phyloP scores from a whole-genome alignment of 2,113 vertebrate genomes.

The Epinephelus lanceolatus region DNA sequence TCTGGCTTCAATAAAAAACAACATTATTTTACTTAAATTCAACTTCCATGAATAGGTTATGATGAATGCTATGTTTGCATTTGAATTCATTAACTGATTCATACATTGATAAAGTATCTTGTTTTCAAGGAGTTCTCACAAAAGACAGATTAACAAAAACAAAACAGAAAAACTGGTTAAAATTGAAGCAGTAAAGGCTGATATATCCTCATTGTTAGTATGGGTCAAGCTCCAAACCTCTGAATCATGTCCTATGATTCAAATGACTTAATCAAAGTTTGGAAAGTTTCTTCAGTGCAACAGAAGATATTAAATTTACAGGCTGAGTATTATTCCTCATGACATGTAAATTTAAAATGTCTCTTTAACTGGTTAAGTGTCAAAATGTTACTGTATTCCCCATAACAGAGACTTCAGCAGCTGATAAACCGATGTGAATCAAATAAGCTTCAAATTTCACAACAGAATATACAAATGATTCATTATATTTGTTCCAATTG shows the following conservation, averaged over 20 bases:
- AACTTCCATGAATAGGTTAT: neutral
- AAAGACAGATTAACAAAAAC: neutral
- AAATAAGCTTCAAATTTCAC: neutral
- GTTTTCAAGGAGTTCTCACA: neutral
- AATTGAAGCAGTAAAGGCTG: neutral
- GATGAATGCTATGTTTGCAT: neutral
- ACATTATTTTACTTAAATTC: neutral
- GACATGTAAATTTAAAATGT: too few species aligned
- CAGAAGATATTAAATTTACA: neutral
- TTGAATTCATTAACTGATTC: neutral
- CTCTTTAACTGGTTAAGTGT: neutral
- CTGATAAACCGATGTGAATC: slow-evolving; percentile 1
- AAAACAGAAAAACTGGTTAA: neutral
- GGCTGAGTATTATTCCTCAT: too few species aligned
- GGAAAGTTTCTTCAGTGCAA: neutral
- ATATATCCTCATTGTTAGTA: neutral
- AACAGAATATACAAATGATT: neutral
- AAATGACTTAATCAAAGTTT: neutral
- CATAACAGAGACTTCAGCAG: neutral
- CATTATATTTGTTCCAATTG: neutral
- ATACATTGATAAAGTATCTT: neutral
- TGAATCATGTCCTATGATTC: neutral
- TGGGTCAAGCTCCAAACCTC: neutral
- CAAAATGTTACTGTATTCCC: neutral
- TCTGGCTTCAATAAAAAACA: neutral